Conservation (phyloP, 1,140 invertebrate species). For the Brachionus paranguensis region DNA sequence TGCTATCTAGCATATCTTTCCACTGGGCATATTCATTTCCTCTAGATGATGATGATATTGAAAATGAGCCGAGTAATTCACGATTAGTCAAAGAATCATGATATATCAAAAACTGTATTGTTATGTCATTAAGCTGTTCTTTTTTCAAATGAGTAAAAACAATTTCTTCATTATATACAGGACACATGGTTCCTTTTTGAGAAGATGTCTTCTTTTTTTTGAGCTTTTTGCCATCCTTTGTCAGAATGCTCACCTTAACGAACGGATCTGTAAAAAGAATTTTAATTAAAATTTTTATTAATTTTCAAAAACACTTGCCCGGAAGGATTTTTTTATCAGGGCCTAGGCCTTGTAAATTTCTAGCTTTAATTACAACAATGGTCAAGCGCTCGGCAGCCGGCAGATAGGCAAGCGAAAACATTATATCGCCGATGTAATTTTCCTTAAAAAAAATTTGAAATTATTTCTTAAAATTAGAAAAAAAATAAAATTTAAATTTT, state of each 20-base stretch:
- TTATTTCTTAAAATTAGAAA: too few species aligned
- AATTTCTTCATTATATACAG: slow-evolving; percentile 92
- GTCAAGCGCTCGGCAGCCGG: slow-evolving; percentile 77
- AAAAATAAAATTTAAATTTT: not conserved
- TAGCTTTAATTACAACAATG: slow-evolving; percentile 72
- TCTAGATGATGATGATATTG: slow-evolving; percentile 21
- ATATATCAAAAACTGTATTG: slow-evolving; percentile 22
- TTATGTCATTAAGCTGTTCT: slow-evolving; percentile 41
- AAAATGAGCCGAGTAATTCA: slow-evolving; percentile 15
- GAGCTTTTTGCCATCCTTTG: slow-evolving; percentile 83
- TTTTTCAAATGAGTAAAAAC: slow-evolving; percentile 66
- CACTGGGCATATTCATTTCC: slow-evolving; percentile 34
- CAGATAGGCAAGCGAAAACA: slow-evolving; percentile 74
- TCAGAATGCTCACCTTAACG: slow-evolving; percentile 92
- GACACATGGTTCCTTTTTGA: slow-evolving; percentile 91
- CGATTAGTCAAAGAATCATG: slow-evolving; percentile 25
- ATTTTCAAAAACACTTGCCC: not conserved
- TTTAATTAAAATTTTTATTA: too few species aligned
- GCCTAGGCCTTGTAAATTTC: slow-evolving; percentile 64
- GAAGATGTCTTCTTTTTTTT: slow-evolving; percentile 98
- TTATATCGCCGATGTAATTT: slow-evolving; percentile 60
- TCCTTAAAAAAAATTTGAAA: slow-evolving; percentile 41
- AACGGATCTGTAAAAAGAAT: slow-evolving; percentile 61
- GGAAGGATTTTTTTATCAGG: slow-evolving; percentile 44
- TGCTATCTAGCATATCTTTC: slow-evolving; percentile 34